Evolutionary conservation across 2,797 vertebrate genomes (phyloP), one percentile per base, ranked within the genome.

Genomic region (Mormyrus hasselquistii): DNA sequence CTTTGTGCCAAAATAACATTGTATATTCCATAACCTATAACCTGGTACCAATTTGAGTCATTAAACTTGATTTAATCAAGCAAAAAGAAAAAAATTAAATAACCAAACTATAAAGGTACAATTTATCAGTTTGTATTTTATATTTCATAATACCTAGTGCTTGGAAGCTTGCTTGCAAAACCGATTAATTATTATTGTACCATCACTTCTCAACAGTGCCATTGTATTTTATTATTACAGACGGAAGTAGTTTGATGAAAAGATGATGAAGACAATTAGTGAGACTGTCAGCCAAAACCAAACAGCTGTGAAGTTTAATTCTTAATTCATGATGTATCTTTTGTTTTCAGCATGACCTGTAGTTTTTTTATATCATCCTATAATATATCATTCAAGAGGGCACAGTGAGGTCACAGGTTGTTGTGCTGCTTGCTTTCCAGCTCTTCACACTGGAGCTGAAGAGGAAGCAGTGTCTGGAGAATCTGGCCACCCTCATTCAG

Each of bases 401-500:
- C 47, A 85, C 10, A 7, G 22, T 52, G 47, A 25, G 22, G 47
- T 25, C 10, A 85, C 4, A n/a, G 22, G 49, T 41, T 79, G 38
- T 25, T 25, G 38, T 79, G 88, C 76, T 19, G 22, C 44, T 3
- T 90, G 99, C 4, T 19, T 34, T 44, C 2, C 90, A 99, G 99
- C 96, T 99, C 87, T 99, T 99, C 94, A 97, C 96, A 90, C 92
- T 99, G 73, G 99, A 99, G 94, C 98, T 99, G 88, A 94, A 96
- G 90, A 96, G 99, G 91, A 97, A 96, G 92, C 96, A 96, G 44
- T 96, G 98, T 22, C 93, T 99, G 82, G 95, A 99, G 89, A 97
- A 98, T 92, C 94, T 99, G 91, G 98, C 99, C 89, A 96, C 97
- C 0, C 97, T 99, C 50, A 99, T 99, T 92, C 98, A 95, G 93